Evolutionary conservation across 1,140 invertebrate genomes (phyloP).

Genomic region (Drosophila pachea): DNA sequence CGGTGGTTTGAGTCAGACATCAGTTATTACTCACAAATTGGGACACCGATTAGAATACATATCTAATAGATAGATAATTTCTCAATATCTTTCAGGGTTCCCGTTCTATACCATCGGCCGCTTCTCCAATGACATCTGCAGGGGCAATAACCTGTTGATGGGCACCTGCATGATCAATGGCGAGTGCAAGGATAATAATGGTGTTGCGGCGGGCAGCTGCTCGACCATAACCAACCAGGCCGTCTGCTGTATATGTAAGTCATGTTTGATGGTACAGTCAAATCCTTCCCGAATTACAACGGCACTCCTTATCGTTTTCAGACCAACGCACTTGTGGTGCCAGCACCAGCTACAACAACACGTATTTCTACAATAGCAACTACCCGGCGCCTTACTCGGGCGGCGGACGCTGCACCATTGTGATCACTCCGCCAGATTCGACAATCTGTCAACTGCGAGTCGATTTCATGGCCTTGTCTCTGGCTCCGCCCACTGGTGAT

Average conservation of each 20-base stretch:
- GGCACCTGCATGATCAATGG: constrained; percentile 88
- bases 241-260: constrained; percentile 89
- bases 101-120: constrained; percentile 86
- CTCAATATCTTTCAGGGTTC: constrained; percentile 78
- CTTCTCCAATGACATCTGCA: constrained; percentile 85
- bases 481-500: constrained; percentile 86
- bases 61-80: neutral
- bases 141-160: constrained; percentile 82
- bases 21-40: no score
- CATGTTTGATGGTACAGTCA: neutral
- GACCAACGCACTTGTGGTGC: constrained; percentile 85
- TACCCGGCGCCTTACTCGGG: constrained; percentile 85
- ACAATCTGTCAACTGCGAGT: constrained; percentile 89
- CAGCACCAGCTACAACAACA: constrained; percentile 87
- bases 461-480: constrained; percentile 86
- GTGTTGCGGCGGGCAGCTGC: constrained; percentile 85
- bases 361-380: constrained; percentile 88
- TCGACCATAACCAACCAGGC: constrained; percentile 83
- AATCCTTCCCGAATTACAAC: neutral
- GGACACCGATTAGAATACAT: no score
- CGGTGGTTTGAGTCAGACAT: no score
- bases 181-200: constrained; percentile 86
- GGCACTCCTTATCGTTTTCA: constrained; percentile 54
- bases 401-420: constrained; percentile 85
- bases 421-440: constrained; percentile 83